Evolutionary conservation across 1,140 invertebrate species (phyloP).

Genomic region (Phenacoccus solenopsis): DNA sequence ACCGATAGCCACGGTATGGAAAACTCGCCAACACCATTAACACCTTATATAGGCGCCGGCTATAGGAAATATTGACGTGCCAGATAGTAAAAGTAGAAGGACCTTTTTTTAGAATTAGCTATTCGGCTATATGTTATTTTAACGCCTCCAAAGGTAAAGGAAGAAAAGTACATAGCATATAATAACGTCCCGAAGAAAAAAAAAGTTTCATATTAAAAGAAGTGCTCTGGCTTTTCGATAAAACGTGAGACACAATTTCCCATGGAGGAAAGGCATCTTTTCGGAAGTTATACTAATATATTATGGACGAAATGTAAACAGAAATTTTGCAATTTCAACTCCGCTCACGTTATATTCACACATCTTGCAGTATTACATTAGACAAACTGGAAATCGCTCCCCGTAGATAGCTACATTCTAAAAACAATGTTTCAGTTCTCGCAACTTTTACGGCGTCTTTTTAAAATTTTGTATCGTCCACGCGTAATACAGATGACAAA

Average conservation of each 20-base stretch:
- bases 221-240: conserved; percentile 13
- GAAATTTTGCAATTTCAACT: conserved; percentile 17
- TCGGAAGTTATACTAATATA: conserved; percentile 18
- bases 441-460: conserved; percentile 14
- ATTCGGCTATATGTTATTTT: background rate
- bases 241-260: conserved; percentile 12
- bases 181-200: background rate
- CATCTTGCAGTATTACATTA: conserved; percentile 17
- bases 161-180: background rate
- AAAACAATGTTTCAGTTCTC: conserved; percentile 15
- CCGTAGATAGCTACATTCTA: conserved; percentile 9
- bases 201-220: conserved; percentile 14
- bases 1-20: too few relatives aligned
- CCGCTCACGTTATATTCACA: conserved; percentile 15
- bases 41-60: too few relatives aligned
- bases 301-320: conserved; percentile 18
- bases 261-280: conserved; percentile 15
- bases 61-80: background rate
- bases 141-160: background rate
- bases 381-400: conserved; percentile 17
- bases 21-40: too few relatives aligned
- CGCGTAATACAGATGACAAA: conserved; percentile 10
- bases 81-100: background rate
- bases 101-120: conserved; percentile 2
- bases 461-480: conserved; percentile 18